A percentile compares a stretch with the other conserved stretches of the same genome.
These are phyloP conservation scores for Emydoidea blandingii DNA, from an alignment of 2,797 vertebrate genomes.

Conservation along the genomic window DNA sequence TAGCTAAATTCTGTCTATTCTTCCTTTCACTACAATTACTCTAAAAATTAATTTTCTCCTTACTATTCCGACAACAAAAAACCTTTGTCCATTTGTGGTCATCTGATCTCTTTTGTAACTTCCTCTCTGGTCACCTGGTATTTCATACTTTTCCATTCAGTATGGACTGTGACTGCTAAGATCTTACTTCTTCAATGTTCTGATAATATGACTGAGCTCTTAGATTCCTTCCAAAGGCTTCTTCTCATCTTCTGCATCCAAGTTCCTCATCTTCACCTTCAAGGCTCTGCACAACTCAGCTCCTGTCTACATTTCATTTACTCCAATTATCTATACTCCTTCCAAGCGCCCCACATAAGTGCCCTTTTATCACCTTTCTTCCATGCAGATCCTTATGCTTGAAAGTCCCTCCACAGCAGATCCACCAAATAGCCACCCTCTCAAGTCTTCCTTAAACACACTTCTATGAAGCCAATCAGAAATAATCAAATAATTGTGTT, in stretches of 20 bases:
- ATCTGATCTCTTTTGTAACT: background rate
- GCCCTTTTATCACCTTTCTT: too few species aligned
- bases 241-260: too few species aligned
- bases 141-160: background rate
- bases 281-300: too few species aligned
- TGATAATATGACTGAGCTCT: background rate
- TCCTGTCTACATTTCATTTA: too few species aligned
- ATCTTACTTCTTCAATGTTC: background rate
- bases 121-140: rapidly evolving
- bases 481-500: background rate
- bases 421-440: background rate
- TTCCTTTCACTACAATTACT: background rate
- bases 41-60: background rate
- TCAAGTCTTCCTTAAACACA: background rate
- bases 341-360: too few species aligned
- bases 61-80: background rate
- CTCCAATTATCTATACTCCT: too few species aligned
- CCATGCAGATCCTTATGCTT: background rate
- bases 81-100: background rate
- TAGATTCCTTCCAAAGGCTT: too few species aligned
- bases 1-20: background rate
- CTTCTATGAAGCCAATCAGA: background rate
- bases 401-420: background rate
- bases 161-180: background rate
- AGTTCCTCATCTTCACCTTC: too few species aligned